These are phyloP conservation scores for Aporrectodea caliginosa DNA, from an alignment of 1,140 invertebrate species.

Conservation along the genomic window DNA sequence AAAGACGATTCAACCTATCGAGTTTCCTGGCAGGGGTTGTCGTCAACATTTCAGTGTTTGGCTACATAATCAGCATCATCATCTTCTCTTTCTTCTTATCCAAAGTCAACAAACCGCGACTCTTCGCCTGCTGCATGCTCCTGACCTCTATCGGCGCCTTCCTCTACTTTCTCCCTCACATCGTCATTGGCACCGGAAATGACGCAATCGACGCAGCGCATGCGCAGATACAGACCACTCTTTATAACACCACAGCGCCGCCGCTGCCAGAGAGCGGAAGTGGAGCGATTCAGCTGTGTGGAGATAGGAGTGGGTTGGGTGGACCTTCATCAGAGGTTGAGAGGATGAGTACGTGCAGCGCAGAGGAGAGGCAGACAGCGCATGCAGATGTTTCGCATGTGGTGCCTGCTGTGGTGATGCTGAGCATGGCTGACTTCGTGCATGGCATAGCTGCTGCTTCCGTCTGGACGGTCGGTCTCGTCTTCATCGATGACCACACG, in stretches of 20 bases:
- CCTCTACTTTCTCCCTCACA: conserved; percentile 65
- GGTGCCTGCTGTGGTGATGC: not conserved
- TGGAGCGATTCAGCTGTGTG: no score
- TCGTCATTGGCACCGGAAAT: conserved; percentile 60
- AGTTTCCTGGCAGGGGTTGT: conserved; percentile 48
- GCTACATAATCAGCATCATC: conserved; percentile 24
- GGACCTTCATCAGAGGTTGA: not conserved
- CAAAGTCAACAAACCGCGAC: conserved; percentile 55
- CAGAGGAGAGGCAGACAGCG: not conserved
- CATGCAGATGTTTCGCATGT: not conserved
- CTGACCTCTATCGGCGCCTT: conserved; percentile 57
- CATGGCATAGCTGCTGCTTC: not conserved
- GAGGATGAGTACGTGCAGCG: no score
- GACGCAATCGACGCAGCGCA: not conserved
- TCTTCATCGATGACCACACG: not conserved
- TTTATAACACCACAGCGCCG: no score
- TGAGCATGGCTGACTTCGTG: not conserved
- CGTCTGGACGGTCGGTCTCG: not conserved
- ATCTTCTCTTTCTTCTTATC: conserved; percentile 9
- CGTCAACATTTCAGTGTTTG: conserved; percentile 4
- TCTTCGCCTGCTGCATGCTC: conserved; percentile 37
- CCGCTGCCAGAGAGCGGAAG: not conserved
- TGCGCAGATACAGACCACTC: no score
- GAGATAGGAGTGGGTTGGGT: not conserved
- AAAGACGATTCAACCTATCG: conserved; percentile 75